Evolutionary conservation across 2,113 vertebrate genomes (phyloP), one percentile per base, ranked within the genome.

Genomic region (Myxocyprinus asiaticus): DNA sequence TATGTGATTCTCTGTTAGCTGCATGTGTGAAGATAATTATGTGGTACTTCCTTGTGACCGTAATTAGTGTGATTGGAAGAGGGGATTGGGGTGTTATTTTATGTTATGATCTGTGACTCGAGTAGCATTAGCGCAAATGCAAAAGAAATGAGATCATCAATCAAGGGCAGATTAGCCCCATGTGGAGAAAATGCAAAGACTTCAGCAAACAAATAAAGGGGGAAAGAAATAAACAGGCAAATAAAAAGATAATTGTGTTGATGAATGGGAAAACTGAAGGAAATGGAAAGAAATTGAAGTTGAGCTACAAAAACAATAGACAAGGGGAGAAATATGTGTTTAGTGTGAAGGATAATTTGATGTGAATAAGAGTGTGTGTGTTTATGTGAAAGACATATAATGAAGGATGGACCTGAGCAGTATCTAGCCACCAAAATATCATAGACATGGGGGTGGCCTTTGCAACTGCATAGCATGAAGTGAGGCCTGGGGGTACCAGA

Each of bases 61-160:
- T 83, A 77, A 81, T 83, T 76, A 79, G 64, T 63, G 48, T 12
- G 43, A 71, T 85, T 76, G 55, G 71, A 72, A 76, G 61, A 15
- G 74, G 42, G 51, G 75, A 70, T 69, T 74, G 73, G 56, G 56
- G 56, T 64, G 82, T 83, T 83, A 77, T 79, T 84, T 72, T 78
- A 63, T 74, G 69, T 67, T 22, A 59, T 77, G 73, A 85, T 83
- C 79, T 81, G 45, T 8, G 44, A 62, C 55, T 33, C 58, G 43
- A 83, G 84, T 56, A 84, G 85, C n/a, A 12, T 71, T 59, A 67
- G 50, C n/a, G 3, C 77, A 80, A 84, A 83, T 86, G 85, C 83
- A 81, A 77, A 86, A 86, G 68, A 83, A 83, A 86, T 86, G 77
- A 84, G 80, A 73, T 76, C 69, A 86, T 86, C 80, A 77, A 78